Evolutionary conservation across 1,140 invertebrate species (phyloP).

Genomic region (Bombus consobrinus): DNA sequence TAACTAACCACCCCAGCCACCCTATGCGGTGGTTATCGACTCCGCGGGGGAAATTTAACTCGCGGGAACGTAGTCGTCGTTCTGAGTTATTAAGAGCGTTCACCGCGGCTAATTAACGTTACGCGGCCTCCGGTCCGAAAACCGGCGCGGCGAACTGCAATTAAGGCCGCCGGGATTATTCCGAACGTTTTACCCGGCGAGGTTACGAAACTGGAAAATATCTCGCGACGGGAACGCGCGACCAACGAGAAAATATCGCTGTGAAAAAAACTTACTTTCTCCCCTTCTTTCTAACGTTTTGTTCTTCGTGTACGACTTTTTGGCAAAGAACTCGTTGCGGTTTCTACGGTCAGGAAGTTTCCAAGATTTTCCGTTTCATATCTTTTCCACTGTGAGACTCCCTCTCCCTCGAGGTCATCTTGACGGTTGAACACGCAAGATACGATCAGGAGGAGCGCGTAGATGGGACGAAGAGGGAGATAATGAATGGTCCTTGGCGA

Average conservation of each 20-base stretch:
- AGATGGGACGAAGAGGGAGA: not conserved
- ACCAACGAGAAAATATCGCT: not conserved
- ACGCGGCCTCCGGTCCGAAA: constrained; percentile 20
- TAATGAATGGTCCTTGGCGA: constrained; percentile 17
- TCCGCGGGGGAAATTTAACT: constrained; percentile 51
- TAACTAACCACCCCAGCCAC: no score
- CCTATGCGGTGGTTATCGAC: constrained; percentile 50
- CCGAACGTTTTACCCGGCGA: constrained; percentile 18
- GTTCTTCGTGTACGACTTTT: not conserved
- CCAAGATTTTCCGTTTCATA: not conserved
- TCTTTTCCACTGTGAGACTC: not conserved
- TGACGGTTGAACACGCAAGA: not conserved
- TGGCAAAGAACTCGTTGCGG: not conserved
- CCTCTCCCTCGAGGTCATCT: not conserved
- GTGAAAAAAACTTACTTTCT: not conserved
- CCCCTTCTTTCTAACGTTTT: not conserved
- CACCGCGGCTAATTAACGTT: constrained; percentile 53
- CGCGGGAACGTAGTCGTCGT: constrained; percentile 25
- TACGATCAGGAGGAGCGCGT: not conserved
- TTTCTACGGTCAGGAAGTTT: not conserved
- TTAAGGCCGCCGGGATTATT: constrained; percentile 52
- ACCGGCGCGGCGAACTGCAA: constrained; percentile 13
- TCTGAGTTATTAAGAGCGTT: constrained; percentile 46
- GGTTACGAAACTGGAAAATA: constrained; percentile 18
- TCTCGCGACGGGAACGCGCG: not conserved